A percentile compares a stretch with the other conserved stretches of the same genome.
These are phyloP conservation scores for Prenolepis imparis DNA, from an alignment of 2,888 invertebrate species.

Conservation along the genomic window DNA sequence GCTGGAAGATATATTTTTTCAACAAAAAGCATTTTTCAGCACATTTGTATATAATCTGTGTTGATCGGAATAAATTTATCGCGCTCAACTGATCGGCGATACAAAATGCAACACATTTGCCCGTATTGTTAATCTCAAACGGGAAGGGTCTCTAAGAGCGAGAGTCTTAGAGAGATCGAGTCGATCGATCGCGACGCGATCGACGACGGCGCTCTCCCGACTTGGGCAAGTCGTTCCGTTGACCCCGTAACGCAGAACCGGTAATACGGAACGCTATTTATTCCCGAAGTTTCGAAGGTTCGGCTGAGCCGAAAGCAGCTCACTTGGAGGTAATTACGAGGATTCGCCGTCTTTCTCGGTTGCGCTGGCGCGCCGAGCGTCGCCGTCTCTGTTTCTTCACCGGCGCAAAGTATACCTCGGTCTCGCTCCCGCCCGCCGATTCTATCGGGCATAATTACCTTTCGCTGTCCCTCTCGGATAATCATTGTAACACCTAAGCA, in stretches of 20 bases:
- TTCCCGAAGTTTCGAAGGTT: conserved; percentile 85
- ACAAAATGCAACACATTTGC: background rate
- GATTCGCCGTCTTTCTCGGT: conserved; percentile 79
- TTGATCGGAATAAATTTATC: conserved; percentile 30
- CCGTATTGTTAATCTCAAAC: conserved; percentile 23
- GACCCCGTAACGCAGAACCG: conserved; percentile 75
- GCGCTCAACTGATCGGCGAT: background rate
- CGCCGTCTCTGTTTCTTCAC: conserved; percentile 76
- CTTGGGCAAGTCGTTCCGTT: conserved; percentile 62
- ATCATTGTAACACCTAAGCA: conserved; percentile 86
- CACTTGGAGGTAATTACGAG: conserved; percentile 85
- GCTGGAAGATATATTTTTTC: background rate
- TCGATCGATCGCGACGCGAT: conserved; percentile 52
- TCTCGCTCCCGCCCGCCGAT: conserved; percentile 82
- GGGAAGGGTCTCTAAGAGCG: background rate
- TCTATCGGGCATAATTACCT: conserved; percentile 86
- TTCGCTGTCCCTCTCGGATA: conserved; percentile 86
- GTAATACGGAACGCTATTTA: conserved; percentile 81
- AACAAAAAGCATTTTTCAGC: background rate
- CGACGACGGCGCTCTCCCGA: conserved; percentile 64
- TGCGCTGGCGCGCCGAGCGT: conserved; percentile 65
- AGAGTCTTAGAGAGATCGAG: conserved; percentile 7
- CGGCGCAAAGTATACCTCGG: conserved; percentile 81
- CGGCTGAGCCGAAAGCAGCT: conserved; percentile 85
- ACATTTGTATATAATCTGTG: background rate